Percentiles rank a stretch among this genome's conserved stretches.
These are phyloP conservation scores for Teleogryllus oceanicus DNA, from an alignment of 2,888 invertebrate genomes.

Conservation along the genomic window DNA sequence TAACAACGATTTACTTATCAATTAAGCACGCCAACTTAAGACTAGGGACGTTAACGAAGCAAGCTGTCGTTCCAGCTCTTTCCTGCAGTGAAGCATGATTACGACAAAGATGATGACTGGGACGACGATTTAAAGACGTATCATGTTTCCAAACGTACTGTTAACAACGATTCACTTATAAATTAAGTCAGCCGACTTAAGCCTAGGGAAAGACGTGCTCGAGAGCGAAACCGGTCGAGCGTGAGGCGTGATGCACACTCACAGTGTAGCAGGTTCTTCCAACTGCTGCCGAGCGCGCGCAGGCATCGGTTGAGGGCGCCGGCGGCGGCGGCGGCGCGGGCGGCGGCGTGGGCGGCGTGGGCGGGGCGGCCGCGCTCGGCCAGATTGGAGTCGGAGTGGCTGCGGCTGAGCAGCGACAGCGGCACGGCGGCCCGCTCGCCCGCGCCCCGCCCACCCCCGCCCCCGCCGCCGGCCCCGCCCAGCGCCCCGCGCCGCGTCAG, in stretches of 20 bases:
- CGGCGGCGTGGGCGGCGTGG: constrained; percentile 44
- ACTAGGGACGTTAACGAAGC: too few relatives aligned
- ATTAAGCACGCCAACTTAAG: too few relatives aligned
- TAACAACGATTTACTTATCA: too few relatives aligned
- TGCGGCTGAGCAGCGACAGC: constrained; percentile 53
- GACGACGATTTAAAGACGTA: too few relatives aligned
- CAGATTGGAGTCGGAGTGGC: constrained; percentile 71
- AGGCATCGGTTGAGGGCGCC: constrained; percentile 60
- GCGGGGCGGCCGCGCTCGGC: constrained; percentile 30
- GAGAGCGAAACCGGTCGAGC: too few relatives aligned
- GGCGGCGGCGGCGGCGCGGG: constrained; percentile 18
- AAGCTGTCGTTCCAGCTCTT: too few relatives aligned
- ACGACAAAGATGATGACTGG: too few relatives aligned
- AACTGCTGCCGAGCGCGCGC: constrained; percentile 71
- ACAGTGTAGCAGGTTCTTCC: constrained; percentile 76
- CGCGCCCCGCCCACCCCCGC: constrained; percentile 24
- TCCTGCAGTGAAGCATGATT: too few relatives aligned
- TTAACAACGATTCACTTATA: too few relatives aligned
- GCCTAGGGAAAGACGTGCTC: too few relatives aligned
- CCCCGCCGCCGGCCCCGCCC: constrained; percentile 46
- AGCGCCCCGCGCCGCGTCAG: constrained; percentile 44
- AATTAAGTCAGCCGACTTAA: too few relatives aligned
- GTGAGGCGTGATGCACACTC: constrained; percentile 50
- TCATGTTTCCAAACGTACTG: too few relatives aligned
- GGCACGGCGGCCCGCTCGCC: constrained; percentile 23